Evolutionary conservation across 64 coral and sea anemone species (phyloP), one percentile per base, ranked within the genome.

Genomic region (Actinia equina): DNA sequence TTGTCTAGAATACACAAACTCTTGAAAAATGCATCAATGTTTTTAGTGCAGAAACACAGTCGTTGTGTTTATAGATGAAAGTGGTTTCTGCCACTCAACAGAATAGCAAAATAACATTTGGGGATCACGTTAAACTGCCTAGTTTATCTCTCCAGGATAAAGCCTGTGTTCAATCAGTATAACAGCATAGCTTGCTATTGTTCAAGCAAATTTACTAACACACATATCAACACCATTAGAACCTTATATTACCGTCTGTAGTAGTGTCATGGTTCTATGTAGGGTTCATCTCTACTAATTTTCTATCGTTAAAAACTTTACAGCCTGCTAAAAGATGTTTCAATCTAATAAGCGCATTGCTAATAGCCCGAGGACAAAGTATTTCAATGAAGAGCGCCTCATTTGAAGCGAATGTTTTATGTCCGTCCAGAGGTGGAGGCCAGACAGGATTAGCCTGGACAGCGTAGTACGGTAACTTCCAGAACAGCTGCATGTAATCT

Each of bases 321-420:
- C 42, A 81, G 49, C 43, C 78, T 52, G 78, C 78, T 81, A 81
- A 81, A 81, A 81, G 78, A 81, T 81, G 6, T 52, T 25, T 81
- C 78, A 81, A 52, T 81, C 15, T 74, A 74, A 74, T 74, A 74
- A 74, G 18, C 27, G 12, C 13, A 30, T 14, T 4, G 69, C 69
- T 74, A 74, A 74, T 30, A 41, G 69, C 27, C 69, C 12, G n/a
- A 74, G 69, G 69, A 41, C 69, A 41, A 74, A 74, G 8, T 37
- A 15, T 74, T 74, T 74, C 69, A 74, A 74, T 74, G 14, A 74
- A 74, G n/a, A 16, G 27, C 20, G 18, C 46, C 46, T 49, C 46
- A 69, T 69, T 69, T 25, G 22, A 69, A 69, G 22, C 63, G 23
- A 8, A 69, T 69, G 18, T 25, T n/a, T 37, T 37, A 37, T 37